Evolutionary conservation across 2,888 invertebrate genomes (phyloP).

Genomic region (Chalcis sispes): DNA sequence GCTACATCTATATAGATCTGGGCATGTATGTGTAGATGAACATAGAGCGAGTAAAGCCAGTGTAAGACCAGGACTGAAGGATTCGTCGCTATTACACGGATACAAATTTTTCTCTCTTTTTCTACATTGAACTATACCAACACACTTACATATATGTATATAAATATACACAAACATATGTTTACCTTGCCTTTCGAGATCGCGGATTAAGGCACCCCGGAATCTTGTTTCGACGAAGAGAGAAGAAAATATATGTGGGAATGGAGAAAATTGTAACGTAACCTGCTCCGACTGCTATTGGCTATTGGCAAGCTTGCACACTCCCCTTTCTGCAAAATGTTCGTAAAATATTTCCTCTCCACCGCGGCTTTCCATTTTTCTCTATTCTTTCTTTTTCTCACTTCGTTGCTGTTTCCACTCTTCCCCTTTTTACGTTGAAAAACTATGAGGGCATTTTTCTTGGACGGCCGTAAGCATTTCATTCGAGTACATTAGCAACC

Average conservation of each 20-base stretch:
- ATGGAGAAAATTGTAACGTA: conserved; percentile 57
- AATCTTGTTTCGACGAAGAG: too few species aligned
- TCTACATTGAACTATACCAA: background rate
- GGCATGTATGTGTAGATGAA: conserved; percentile 5
- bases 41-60: conserved; percentile 57
- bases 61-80: conserved; percentile 56
- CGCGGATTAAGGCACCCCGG: conserved; percentile 55
- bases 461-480: conserved; percentile 48
- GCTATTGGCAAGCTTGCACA: conserved; percentile 57
- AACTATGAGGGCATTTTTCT: conserved; percentile 34
- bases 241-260: conserved; percentile 45
- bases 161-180: conserved; percentile 31
- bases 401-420: background rate
- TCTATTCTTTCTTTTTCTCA: conserved; percentile 17
- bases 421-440: conserved; percentile 1
- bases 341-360: conserved; percentile 54
- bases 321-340: conserved; percentile 51
- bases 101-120: conserved; percentile 32
- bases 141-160: conserved; percentile 16
- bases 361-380: conserved; percentile 21
- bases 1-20: background rate
- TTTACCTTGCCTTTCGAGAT: conserved; percentile 46
- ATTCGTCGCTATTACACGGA: conserved; percentile 51
- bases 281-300: conserved; percentile 53
- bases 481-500: conserved; percentile 32